phyloP scores from a whole-genome alignment of 1,140 invertebrate species.

The Brachionus rotundiformis region DNA sequence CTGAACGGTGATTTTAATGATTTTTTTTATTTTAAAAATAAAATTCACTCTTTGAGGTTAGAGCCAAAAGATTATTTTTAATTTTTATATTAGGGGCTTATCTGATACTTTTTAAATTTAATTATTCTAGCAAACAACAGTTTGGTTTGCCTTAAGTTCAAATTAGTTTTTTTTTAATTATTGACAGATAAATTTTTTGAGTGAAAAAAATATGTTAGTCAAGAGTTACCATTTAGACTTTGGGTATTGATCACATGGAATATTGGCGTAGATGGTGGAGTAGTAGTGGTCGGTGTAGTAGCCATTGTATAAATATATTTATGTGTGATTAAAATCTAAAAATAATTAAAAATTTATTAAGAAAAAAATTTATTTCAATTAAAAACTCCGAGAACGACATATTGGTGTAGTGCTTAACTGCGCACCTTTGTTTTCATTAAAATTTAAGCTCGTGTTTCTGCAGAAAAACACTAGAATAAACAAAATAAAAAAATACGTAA shows the following conservation, averaged over 20 bases:
- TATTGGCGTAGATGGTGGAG: constrained; percentile 44
- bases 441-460: background rate
- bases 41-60: too few relatives aligned
- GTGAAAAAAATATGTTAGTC: background rate
- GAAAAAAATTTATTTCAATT: background rate
- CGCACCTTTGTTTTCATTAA: constrained; percentile 8
- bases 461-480: background rate
- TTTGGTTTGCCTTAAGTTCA: too few relatives aligned
- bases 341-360: background rate
- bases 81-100: too few relatives aligned
- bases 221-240: background rate
- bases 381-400: background rate
- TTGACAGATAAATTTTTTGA: background rate
- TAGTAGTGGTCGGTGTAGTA: constrained; percentile 50
- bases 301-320: constrained; percentile 32
- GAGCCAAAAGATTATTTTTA: too few relatives aligned
- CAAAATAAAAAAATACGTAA: background rate
- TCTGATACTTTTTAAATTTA: too few relatives aligned
- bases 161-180: too few relatives aligned
- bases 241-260: constrained; percentile 15
- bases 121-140: too few relatives aligned
- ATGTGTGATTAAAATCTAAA: constrained; percentile 3
- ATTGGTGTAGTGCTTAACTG: background rate
- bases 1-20: background rate
- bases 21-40: background rate